Evolutionary conservation across 1,140 invertebrate species (phyloP), one percentile per base, ranked within the genome.

Genomic region (Anastrepha obliqua): DNA sequence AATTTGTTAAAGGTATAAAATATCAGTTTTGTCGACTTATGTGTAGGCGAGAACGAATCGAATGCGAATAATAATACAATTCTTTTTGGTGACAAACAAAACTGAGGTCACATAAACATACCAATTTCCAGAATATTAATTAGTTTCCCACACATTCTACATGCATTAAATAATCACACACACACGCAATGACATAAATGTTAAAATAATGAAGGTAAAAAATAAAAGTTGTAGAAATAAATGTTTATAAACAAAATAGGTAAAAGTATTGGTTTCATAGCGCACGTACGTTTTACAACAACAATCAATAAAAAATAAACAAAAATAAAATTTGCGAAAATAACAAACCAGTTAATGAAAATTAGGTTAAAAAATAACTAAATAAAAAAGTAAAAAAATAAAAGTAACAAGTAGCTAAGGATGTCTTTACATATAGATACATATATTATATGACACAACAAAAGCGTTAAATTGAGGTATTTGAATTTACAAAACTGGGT

Each of bases 251-350:
- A 81, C 51, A 85, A 88, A 85, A 85, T 85, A 88, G 62, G 67
- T 89, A 87, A 88, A 88, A 90, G 91, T 92, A 93, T 93, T 93
- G 92, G 92, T 93, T 93, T 93, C 92, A 93, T 93, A 92, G 92
- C 90, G 91, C 92, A 92, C 91, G 91, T 93, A 93, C 91, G 90
- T 92, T 92, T 92, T 92, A 90, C 91, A 92, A 89, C 88, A 90
- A 88, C 89, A 90, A 87, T 86, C 89, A 90, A 91, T 90, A 58
- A 88, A 89, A 88, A 85, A 85, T 88, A 89, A 89, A 87, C 64
- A 87, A 85, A 90, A 87, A 88, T 74, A 88, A 91, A 85, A 85
- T 55, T 60, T 85, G 3, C 20, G 44, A 85, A 85, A 55, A 58
- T 39, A 85, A 81, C 44, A 15, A 81, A 51, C n/a, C 7, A 51